These are phyloP conservation scores for Aleiodes alternator DNA, from an alignment of 2,888 invertebrate genomes.

Conservation along the genomic window DNA sequence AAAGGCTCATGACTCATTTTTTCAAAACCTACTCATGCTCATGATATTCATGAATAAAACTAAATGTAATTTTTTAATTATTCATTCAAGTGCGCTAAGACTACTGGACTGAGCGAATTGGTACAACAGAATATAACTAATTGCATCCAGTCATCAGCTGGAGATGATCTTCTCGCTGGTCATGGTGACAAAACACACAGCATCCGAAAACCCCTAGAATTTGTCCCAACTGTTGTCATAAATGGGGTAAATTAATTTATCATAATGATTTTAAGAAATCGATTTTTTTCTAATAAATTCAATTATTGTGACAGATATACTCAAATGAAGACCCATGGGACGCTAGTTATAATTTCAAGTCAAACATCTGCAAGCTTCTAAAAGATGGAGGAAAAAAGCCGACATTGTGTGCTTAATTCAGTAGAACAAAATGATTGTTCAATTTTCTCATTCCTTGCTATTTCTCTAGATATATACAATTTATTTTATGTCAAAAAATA, in stretches of 20 bases:
- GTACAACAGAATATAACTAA: slow-evolving; percentile 28
- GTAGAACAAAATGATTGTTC: too few relatives aligned
- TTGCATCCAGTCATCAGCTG: slow-evolving; percentile 66
- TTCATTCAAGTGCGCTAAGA: slow-evolving; percentile 71
- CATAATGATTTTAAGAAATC: too few relatives aligned
- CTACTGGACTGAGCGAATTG: slow-evolving; percentile 44
- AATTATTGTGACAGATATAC: too few relatives aligned
- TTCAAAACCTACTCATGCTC: too few relatives aligned
- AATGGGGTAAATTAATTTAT: slow-evolving; percentile 68
- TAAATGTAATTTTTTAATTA: too few relatives aligned
- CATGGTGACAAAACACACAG: slow-evolving; percentile 72
- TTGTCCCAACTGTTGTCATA: slow-evolving; percentile 75
- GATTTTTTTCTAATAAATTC: too few relatives aligned
- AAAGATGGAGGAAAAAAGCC: too few relatives aligned
- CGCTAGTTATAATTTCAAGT: too few relatives aligned
- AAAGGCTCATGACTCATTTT: not conserved
- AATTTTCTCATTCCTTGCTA: not conserved
- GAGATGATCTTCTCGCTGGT: slow-evolving; percentile 69
- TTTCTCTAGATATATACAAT: slow-evolving; percentile 62
- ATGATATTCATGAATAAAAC: too few relatives aligned
- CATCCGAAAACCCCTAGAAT: slow-evolving; percentile 66
- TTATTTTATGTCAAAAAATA: slow-evolving; percentile 66
- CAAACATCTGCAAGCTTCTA: too few relatives aligned
- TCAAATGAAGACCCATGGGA: too few relatives aligned
- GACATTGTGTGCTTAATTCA: too few relatives aligned